phyloP scores from a whole-genome alignment of 1,140 invertebrate species.

The Hypsibius dujardini region DNA sequence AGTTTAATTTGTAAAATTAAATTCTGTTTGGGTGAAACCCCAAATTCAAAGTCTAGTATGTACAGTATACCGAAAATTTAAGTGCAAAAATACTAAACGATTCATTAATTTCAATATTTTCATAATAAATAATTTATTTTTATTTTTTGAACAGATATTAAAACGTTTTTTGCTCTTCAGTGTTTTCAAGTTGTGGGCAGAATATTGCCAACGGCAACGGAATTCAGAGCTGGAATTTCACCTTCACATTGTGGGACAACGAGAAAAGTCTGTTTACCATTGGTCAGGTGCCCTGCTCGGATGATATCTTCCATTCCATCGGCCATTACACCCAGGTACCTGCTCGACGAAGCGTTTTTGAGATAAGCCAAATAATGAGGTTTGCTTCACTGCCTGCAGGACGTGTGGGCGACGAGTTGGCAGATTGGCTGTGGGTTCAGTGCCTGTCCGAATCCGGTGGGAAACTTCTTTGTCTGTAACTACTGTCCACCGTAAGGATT shows the following conservation, averaged over 20 bases:
- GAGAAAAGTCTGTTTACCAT: neutral
- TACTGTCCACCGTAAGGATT: constrained; percentile 1
- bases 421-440: neutral
- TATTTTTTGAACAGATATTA: too few relatives aligned
- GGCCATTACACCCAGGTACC: constrained; percentile 9
- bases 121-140: too few relatives aligned
- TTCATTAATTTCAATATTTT: too few relatives aligned
- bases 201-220: constrained; percentile 15
- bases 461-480: constrained; percentile 14
- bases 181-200: neutral
- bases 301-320: neutral
- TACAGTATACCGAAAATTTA: too few relatives aligned
- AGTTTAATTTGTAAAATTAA: too few relatives aligned
- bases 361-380: neutral
- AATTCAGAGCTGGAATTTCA: constrained; percentile 14
- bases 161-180: neutral
- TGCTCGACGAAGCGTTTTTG: neutral
- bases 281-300: neutral
- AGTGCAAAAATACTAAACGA: too few relatives aligned
- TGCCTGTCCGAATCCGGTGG: constrained; percentile 12
- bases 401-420: neutral
- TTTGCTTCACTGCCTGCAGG: neutral
- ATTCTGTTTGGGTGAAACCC: too few relatives aligned
- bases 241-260: neutral
- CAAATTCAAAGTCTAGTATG: too few relatives aligned